Percentiles rank a stretch among this genome's conserved stretches.
phyloP scores from a whole-genome alignment of 2,113 vertebrate species.

The Anhinga anhinga region DNA sequence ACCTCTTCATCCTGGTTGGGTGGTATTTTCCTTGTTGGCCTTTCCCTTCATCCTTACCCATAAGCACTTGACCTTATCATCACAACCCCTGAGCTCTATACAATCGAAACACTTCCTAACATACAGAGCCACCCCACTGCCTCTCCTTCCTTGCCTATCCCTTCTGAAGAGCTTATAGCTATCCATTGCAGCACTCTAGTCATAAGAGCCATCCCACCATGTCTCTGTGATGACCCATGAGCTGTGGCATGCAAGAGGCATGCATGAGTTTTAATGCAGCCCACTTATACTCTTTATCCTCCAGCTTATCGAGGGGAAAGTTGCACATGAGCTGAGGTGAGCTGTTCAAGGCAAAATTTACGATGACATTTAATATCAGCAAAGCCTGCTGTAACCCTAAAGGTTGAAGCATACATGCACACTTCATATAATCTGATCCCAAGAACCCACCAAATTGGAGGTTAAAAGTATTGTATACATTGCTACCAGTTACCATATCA shows the following conservation, averaged over 20 bases:
- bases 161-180: too few species aligned
- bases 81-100: too few species aligned
- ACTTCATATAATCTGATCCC: slow-evolving; percentile 54
- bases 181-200: too few species aligned
- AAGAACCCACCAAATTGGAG: slow-evolving; percentile 39
- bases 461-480: slow-evolving; percentile 45
- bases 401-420: background rate
- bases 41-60: too few species aligned
- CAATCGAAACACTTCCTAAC: too few species aligned
- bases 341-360: slow-evolving; percentile 22
- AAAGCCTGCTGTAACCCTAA: background rate
- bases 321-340: background rate
- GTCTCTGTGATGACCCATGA: background rate
- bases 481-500: slow-evolving; percentile 66
- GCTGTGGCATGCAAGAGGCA: background rate
- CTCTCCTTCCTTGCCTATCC: too few species aligned
- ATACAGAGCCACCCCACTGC: too few species aligned
- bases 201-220: too few species aligned
- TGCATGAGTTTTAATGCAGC: background rate
- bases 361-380: slow-evolving; percentile 19
- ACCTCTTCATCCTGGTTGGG: too few species aligned
- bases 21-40: too few species aligned
- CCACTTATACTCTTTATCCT: background rate
- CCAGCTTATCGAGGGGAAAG: background rate
- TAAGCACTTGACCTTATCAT: too few species aligned